Percentiles rank a stretch among this genome's conserved stretches.
Conservation (phyloP, 2,797 vertebrate genomes). For the Carcharodon carcharias region DNA sequence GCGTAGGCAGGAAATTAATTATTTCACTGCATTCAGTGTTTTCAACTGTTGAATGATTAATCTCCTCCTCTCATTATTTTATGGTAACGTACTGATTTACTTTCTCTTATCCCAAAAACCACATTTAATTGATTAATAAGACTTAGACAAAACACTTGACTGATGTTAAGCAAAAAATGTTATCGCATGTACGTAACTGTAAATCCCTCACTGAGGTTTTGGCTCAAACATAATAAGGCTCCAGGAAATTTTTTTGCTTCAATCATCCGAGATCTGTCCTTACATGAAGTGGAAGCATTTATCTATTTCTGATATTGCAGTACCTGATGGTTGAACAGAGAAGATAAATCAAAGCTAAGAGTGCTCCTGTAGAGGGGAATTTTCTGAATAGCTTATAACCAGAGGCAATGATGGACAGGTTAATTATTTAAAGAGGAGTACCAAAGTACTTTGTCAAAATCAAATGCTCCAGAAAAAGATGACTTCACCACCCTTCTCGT, state of each 20-base stretch:
- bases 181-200: neutral
- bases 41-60: neutral
- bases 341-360: slow-evolving; percentile 12
- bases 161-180: slow-evolving; percentile 3
- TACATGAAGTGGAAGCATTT: neutral
- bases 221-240: slow-evolving; percentile 11
- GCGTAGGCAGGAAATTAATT: slow-evolving; percentile 13
- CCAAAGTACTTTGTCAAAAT: neutral
- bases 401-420: neutral
- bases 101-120: slow-evolving; percentile 6
- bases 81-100: neutral
- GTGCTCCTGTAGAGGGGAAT: neutral
- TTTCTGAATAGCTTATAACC: neutral
- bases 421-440: neutral
- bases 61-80: neutral
- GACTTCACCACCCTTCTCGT: neutral
- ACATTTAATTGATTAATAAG: slow-evolving; percentile 19
- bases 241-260: neutral
- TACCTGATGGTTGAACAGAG: neutral
- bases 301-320: neutral
- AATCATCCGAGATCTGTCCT: neutral
- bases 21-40: neutral
- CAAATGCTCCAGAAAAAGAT: neutral
- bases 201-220: neutral
- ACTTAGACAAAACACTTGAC: slow-evolving; percentile 25